These are phyloP conservation scores for Patella depressa DNA, from an alignment of 2,888 invertebrate species.

Conservation along the genomic window DNA sequence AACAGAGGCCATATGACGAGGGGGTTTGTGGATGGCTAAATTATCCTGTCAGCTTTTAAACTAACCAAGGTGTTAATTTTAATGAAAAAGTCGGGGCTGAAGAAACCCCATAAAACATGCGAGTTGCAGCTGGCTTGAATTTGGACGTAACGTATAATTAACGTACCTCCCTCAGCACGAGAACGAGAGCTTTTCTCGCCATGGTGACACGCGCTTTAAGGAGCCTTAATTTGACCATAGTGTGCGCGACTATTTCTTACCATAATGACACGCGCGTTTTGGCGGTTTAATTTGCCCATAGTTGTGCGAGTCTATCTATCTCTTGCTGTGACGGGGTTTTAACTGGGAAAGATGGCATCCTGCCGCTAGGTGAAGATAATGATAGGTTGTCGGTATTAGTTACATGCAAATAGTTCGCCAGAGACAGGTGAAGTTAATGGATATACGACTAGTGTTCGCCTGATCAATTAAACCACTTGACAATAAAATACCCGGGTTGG, in stretches of 20 bases:
- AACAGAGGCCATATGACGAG: neutral
- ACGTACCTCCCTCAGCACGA: slow-evolving; percentile 4
- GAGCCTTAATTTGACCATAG: neutral
- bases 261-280: slow-evolving; percentile 2
- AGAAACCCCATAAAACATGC: slow-evolving; percentile 6
- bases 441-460: neutral
- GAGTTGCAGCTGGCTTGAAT: neutral
- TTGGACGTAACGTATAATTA: slow-evolving; percentile 7
- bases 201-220: slow-evolving; percentile 2
- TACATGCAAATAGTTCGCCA: neutral
- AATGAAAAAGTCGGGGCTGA: slow-evolving; percentile 3
- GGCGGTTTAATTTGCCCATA: neutral
- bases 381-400: slow-evolving; percentile 5
- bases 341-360: slow-evolving; percentile 2
- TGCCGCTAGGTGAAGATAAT: neutral
- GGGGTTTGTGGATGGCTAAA: too few relatives aligned
- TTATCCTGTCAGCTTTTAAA: neutral
- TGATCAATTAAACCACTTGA: neutral
- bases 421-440: slow-evolving; percentile 4
- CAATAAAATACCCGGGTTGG: neutral
- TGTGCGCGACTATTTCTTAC: neutral
- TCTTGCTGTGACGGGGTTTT: neutral
- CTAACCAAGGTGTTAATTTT: slow-evolving; percentile 5
- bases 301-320: neutral
- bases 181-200: neutral